These are phyloP conservation scores for Poicephalus gulielmi DNA, from an alignment of 2,113 vertebrate species.

Conservation along the genomic window DNA sequence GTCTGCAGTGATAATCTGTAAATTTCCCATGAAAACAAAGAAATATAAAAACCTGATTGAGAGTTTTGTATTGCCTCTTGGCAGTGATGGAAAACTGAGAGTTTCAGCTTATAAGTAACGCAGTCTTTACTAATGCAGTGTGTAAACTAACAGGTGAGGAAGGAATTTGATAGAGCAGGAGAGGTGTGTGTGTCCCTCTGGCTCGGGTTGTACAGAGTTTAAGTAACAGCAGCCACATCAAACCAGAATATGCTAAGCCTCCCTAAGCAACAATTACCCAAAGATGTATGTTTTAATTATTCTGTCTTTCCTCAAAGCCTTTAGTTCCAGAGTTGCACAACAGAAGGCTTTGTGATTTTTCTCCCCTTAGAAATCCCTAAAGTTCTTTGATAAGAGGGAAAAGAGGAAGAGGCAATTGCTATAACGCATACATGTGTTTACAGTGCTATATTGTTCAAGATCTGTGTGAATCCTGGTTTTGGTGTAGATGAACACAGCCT, in stretches of 20 bases:
- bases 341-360: slow-evolving; percentile 35
- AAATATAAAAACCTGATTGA: not conserved
- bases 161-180: not conserved
- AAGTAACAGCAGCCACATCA: not conserved
- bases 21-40: not conserved
- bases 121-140: not conserved
- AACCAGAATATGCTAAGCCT: not conserved
- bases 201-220: not conserved
- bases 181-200: not conserved
- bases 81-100: not conserved
- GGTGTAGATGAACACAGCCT: not conserved
- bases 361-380: not conserved
- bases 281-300: slow-evolving; percentile 18
- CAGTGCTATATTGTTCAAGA: slow-evolving; percentile 39
- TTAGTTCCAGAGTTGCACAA: not conserved
- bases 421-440: not conserved
- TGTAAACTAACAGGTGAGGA: not conserved
- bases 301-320: slow-evolving; percentile 37
- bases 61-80: not conserved
- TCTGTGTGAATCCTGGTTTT: not conserved
- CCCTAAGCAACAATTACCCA: not conserved
- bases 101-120: not conserved
- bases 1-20: not conserved
- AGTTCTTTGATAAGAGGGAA: not conserved
- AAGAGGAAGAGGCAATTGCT: slow-evolving; percentile 26